Evolutionary conservation across 92 coral and sea anemone species (phyloP), one percentile per base, ranked within the genome.

Genomic region (Muricea muricata): DNA sequence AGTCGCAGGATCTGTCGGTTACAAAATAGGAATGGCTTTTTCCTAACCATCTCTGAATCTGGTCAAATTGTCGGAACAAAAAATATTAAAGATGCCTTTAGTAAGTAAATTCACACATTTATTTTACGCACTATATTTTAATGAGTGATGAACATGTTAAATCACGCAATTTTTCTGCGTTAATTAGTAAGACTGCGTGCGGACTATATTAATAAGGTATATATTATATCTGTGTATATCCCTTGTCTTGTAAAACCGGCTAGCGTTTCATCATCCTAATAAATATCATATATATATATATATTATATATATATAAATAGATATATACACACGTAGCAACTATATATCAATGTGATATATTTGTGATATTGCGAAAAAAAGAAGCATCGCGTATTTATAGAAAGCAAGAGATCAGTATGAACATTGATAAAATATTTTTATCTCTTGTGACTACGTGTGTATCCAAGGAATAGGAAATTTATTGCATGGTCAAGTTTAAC

Each of bases 31-130:
- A 78, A 78, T 57, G 71, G 46, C 6, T 57, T 17, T 78, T 78
- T 78, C 83, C 39, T 78, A 23, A 58, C 70, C 30, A 78, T 78
- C 26, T 55, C 83, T 18, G 37, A 78, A 78, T 78, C 83, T 78
- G 83, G 83, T 29, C 20, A n/a, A 78, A 78, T 78, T 37, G 18
- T 55, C 39, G 83, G 83, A 55, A 78, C 83, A 58, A 78, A 78
- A 56, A 58, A 78, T 21, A 37, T 23, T 24, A 14, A 25, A 31
- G 83, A 78, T 58, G 83, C 61, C 5, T 58, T 56, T 26, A 78
- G 83, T 78, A 58, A 78, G 83, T 78, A 78, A 37, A 78, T 52
- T n/a, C 21, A 1, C 48, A n/a, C 47, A 24, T 70, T 70, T 5
- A 21, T 37, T 70, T 3, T 70, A 37, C 39, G 30, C 29, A 63